These are phyloP conservation scores for Xanthorhoe designata DNA, from an alignment of 2,888 invertebrate species.

Conservation along the genomic window DNA sequence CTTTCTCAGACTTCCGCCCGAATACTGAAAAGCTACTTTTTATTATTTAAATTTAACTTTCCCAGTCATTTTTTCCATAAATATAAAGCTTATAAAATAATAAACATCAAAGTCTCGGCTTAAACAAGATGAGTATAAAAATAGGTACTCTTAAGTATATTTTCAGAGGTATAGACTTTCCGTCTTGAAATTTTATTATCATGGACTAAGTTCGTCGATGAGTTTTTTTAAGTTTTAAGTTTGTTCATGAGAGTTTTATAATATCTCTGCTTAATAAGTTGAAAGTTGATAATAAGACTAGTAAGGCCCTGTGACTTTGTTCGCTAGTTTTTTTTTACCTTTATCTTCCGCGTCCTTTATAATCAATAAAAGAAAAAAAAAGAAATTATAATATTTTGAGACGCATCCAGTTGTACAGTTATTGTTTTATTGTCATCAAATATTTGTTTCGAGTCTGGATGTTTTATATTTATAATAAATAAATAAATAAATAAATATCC, in stretches of 20 bases:
- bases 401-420: no score
- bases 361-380: no score
- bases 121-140: constrained; percentile 5
- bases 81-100: background rate
- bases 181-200: constrained; percentile 54
- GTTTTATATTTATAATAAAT: no score
- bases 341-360: background rate
- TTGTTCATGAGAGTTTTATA: constrained; percentile 34
- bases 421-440: no score
- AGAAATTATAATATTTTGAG: no score
- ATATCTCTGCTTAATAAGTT: constrained; percentile 14
- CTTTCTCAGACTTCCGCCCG: no score
- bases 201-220: constrained; percentile 46
- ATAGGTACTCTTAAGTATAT: constrained; percentile 45
- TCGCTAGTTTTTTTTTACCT: background rate
- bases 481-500: no score
- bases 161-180: constrained; percentile 56
- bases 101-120: background rate
- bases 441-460: no score
- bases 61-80: background rate
- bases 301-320: background rate
- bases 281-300: background rate
- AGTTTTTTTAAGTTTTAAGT: constrained; percentile 48
- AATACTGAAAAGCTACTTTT: no score
- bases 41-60: no score